Base-by-base conservation (phyloP, 2,797 vertebrate species). In the Novumbra hubbsi region DNA sequence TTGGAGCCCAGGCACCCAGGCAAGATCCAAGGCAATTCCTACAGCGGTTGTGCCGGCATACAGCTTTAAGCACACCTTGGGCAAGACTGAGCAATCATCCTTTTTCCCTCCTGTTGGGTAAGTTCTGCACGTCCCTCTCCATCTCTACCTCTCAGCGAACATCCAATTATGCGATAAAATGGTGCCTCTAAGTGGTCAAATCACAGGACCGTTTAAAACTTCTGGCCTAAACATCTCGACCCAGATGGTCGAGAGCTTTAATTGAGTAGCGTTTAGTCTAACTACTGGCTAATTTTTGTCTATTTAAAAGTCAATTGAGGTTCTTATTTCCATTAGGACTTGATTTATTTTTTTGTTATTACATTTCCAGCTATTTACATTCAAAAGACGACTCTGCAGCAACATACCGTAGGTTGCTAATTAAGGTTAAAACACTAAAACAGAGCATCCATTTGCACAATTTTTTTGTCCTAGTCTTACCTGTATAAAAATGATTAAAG, bases 261-360 rank as follows among this genome's bases (percentile, higher is more conserved):
- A 84, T 84, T 84, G 80, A 82, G 77, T 76, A 77, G 73, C 84
- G 80, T 83, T 86, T 83, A 78, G 80, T 81, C 80, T 84, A 86
- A 86, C 79, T 79, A 84, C 74, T 73, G 74, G 78, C 75, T 70
- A 84, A 84, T 86, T 84, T 45, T 71, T 78, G 81, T 78, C 84
- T 83, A 81, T 86, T 86, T 83, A 86, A 84, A 83, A 83, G 81
- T 83, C 80, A 83, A 83, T 81, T 82, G 81, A 81, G 74, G 77
- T 80, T 83, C 80, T 83, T 75, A 73, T 73, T 71, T 78, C 41
- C 41, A 45, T 45, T 45, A 45, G 41, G 41, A 45, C 9, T 45
- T 45, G 1, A 45, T 45, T 45, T 45, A 2, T 38, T 74, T 74
- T 83, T 73, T 71, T 78, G 75, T 79, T 79, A 83, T 83, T 86